Evolutionary conservation across 2,888 invertebrate species (phyloP), one percentile per base, ranked within the genome.

Genomic region (Resseliella maxima): DNA sequence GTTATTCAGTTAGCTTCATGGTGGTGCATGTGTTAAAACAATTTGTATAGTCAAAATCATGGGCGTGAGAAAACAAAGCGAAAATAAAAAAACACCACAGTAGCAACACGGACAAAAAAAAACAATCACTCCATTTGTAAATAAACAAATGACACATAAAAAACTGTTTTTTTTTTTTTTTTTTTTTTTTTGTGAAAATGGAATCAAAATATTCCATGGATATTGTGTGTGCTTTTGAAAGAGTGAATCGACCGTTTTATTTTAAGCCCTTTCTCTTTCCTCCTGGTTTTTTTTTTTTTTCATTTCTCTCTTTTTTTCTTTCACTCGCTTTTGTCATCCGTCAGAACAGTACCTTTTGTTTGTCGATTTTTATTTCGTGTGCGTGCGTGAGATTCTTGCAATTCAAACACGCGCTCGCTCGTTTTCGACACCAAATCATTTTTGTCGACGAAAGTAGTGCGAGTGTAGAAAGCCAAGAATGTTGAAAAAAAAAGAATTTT

Each of bases 121-220:
- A 72, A 72, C 72, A 72, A 72, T 72, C 72, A 72, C 72, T 72
- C 72, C 72, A 72, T 72, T 72, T 72, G 31, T 31, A 31, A 72
- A 31, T 72, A 72, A 72, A 72, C 72, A 72, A 72, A 72, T 72
- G 72, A 72, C 72, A 72, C 72, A 72, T 72, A 72, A 72, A 72
- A 72, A 72, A 31, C n/a, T n/a, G n/a, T n/a, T n/a, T n/a, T n/a
- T n/a, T n/a, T n/a, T n/a, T n/a, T n/a, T n/a, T n/a, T n/a, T n/a
- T n/a, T n/a, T n/a, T n/a, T n/a, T n/a, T n/a, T n/a, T 12, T 72
- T 72, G 72, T 35, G 72, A 10, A 31, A 72, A 72, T 72, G 31
- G 18, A 72, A 31, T 72, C 31, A 72, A 72, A 31, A 27, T 31
- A 35, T n/a, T 72, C 59, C 18, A 72, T 31, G 72, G 72, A 72